These are phyloP conservation scores for Epistrophe eligans DNA, from an alignment of 2,888 invertebrate species.

Conservation along the genomic window DNA sequence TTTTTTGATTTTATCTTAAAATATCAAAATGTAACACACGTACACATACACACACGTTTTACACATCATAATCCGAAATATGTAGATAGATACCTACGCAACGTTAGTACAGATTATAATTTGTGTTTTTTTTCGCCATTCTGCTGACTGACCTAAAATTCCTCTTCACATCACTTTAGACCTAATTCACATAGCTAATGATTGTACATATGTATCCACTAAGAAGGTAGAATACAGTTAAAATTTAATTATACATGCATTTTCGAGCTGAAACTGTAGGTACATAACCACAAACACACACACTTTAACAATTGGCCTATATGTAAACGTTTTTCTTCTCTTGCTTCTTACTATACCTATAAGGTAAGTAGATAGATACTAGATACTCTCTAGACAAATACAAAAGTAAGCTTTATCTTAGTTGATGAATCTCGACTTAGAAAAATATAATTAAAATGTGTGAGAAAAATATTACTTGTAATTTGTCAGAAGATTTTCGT, in stretches of 20 bases:
- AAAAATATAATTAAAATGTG: constrained; percentile 71
- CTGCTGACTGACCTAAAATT: constrained; percentile 73
- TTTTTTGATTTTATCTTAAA: neutral
- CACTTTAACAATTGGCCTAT: neutral
- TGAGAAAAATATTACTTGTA: constrained; percentile 82
- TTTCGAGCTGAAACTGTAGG: constrained; percentile 24
- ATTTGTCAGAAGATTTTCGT: constrained; percentile 84
- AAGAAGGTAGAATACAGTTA: constrained; percentile 68
- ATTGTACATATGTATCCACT: constrained; percentile 31
- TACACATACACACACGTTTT: neutral
- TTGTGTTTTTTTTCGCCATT: constrained; percentile 62
- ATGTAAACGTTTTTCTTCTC: constrained; percentile 4
- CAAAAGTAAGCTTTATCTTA: constrained; percentile 58
- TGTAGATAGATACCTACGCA: neutral
- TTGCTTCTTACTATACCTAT: neutral
- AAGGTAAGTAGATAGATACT: neutral
- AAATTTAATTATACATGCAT: constrained; percentile 72
- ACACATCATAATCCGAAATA: neutral
- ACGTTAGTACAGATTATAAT: constrained; percentile 27
- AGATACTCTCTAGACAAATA: constrained; percentile 38
- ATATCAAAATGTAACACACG: constrained; percentile 33
- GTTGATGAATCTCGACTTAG: constrained; percentile 63
- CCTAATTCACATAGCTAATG: constrained; percentile 74
- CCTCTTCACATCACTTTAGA: constrained; percentile 68
- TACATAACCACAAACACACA: constrained; percentile 26